Percentiles rank a stretch among this genome's conserved stretches.
Evolutionary conservation across 2,797 vertebrate species (phyloP).

Genomic region (Balearica regulorum): DNA sequence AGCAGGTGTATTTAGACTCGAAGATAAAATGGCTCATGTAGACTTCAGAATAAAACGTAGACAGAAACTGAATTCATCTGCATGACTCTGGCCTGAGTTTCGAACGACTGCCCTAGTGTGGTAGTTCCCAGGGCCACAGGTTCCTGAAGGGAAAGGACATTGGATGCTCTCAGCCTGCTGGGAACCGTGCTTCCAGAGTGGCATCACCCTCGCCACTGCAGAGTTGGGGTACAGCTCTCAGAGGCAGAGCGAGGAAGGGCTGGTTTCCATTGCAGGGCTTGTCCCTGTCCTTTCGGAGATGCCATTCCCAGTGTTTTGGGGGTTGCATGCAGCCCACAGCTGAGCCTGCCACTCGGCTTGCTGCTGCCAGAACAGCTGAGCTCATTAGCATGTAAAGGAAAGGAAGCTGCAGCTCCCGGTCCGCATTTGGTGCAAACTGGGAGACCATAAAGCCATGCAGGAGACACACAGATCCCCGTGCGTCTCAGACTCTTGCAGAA

Average conservation of each 20-base stretch:
- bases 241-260: background rate
- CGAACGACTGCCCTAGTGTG: rapidly evolving
- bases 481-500: rapidly evolving
- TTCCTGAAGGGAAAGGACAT: background rate
- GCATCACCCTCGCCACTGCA: background rate
- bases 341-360: background rate
- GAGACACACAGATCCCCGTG: background rate
- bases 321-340: background rate
- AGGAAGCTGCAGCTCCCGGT: background rate
- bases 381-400: background rate
- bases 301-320: background rate
- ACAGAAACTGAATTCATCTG: background rate
- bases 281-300: background rate
- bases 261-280: background rate
- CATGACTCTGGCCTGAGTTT: background rate
- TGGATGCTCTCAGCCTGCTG: background rate
- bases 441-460: background rate
- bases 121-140: background rate
- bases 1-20: background rate
- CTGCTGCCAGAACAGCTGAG: constrained; percentile 28
- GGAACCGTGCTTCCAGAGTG: background rate
- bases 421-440: background rate
- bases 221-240: background rate
- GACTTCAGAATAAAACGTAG: background rate
- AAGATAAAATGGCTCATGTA: background rate